These are phyloP conservation scores for Aspiorhynchus laticeps DNA, from an alignment of 2,113 vertebrate genomes.

Conservation along the genomic window DNA sequence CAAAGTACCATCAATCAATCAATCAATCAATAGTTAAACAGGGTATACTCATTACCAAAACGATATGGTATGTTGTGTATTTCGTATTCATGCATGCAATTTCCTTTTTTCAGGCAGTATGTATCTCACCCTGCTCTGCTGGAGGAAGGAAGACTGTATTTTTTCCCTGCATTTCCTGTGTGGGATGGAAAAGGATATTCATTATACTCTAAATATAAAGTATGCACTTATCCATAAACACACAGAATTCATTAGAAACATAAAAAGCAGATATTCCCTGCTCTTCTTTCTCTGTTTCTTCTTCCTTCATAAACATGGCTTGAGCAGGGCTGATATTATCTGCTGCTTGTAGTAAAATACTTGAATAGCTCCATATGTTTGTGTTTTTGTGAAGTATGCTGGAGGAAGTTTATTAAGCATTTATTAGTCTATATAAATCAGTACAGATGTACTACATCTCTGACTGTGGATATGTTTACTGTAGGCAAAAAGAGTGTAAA, in stretches of 20 bases:
- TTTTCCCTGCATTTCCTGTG: conserved; percentile 79
- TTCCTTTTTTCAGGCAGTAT: neutral
- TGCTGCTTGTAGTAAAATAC: conserved; percentile 39
- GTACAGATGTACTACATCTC: conserved; percentile 29
- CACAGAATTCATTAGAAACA: conserved; percentile 12
- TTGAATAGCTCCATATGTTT: conserved; percentile 50
- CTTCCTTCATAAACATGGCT: conserved; percentile 2
- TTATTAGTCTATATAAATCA: conserved; percentile 54
- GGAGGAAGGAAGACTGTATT: conserved; percentile 72
- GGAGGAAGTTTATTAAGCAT: conserved; percentile 40
- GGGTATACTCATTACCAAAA: neutral
- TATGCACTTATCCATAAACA: neutral
- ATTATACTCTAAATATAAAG: conserved; percentile 5
- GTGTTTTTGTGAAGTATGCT: conserved; percentile 30
- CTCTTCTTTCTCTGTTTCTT: conserved; percentile 1
- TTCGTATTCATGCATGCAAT: neutral
- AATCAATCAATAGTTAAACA: neutral
- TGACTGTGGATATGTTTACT: conserved; percentile 27
- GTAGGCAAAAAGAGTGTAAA: conserved; percentile 3
- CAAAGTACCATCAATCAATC: neutral
- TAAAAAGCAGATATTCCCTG: neutral
- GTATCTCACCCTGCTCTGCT: conserved; percentile 81
- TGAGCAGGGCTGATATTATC: conserved; percentile 10
- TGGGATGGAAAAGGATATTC: conserved; percentile 37
- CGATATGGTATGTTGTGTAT: neutral